Conservation (phyloP, 1,140 invertebrate species). For the Pomacea maculata region DNA sequence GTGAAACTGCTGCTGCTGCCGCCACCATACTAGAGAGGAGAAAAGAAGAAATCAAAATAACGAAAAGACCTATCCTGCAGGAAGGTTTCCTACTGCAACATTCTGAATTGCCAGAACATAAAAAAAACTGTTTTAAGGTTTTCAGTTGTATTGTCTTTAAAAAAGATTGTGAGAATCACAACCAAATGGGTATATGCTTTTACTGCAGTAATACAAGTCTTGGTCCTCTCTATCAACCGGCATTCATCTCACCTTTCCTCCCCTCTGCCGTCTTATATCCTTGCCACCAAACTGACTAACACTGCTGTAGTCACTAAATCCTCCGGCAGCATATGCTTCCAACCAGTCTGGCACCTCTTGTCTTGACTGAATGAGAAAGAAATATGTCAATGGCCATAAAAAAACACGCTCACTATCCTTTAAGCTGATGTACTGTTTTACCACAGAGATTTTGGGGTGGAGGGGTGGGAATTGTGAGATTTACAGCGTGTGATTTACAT, state of each 20-base stretch:
- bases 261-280: slow-evolving; percentile 57
- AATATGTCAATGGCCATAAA: background rate
- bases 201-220: too few relatives aligned
- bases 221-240: too few relatives aligned
- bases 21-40: slow-evolving; percentile 34
- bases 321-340: slow-evolving; percentile 46
- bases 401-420: background rate
- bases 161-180: too few relatives aligned
- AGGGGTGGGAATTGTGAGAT: too few relatives aligned
- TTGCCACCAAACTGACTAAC: slow-evolving; percentile 56
- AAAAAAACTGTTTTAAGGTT: too few relatives aligned
- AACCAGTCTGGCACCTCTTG: slow-evolving; percentile 67
- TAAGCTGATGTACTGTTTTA: background rate
- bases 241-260: slow-evolving; percentile 23
- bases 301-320: slow-evolving; percentile 30
- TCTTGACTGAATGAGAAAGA: slow-evolving; percentile 55
- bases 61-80: too few relatives aligned
- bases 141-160: too few relatives aligned
- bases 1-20: slow-evolving; percentile 27
- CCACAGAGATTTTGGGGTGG: too few relatives aligned
- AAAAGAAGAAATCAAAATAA: background rate
- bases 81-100: too few relatives aligned
- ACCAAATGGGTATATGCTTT: too few relatives aligned
- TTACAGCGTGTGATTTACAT: too few relatives aligned
- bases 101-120: too few relatives aligned